Evolutionary conservation across 1,140 invertebrate species (phyloP).

Genomic region (Nilaparvata lugens): DNA sequence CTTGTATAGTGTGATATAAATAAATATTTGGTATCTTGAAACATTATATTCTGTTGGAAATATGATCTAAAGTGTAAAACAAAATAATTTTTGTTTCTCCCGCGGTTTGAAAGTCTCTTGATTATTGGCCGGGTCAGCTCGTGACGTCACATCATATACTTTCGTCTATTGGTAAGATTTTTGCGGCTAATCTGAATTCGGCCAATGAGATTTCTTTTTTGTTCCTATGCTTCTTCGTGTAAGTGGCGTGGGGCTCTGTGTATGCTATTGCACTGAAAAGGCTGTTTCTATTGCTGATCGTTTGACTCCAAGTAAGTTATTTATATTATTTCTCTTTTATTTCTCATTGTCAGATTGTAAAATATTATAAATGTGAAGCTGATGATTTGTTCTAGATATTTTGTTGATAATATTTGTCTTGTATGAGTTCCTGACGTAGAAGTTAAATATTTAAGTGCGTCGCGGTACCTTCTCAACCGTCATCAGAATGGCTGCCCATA

Average conservation of each 20-base stretch:
- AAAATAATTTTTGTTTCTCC: neutral
- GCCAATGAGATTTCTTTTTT: conserved; percentile 43
- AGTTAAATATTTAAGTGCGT: neutral
- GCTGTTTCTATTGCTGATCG: conserved; percentile 44
- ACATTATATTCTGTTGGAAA: too few species aligned
- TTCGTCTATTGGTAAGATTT: conserved; percentile 44
- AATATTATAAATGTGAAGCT: neutral
- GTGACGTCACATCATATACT: neutral
- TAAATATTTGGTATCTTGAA: too few species aligned
- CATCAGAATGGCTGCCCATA: conserved; percentile 38
- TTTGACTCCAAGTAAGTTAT: conserved; percentile 42
- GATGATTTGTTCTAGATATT: neutral
- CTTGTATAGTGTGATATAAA: too few species aligned
- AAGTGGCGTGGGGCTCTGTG: conserved; percentile 47
- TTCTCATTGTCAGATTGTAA: conserved; percentile 39
- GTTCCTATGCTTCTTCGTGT: conserved; percentile 42
- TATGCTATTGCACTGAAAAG: conserved; percentile 6
- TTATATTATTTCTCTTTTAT: conserved; percentile 41
- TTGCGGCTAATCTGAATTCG: conserved; percentile 49
- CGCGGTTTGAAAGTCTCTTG: conserved; percentile 3
- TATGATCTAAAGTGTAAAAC: too few species aligned
- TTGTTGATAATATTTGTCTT: neutral
- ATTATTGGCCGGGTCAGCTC: neutral
- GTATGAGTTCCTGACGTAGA: neutral
- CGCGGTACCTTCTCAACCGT: conserved; percentile 29